A percentile compares a stretch with the other conserved stretches of the same genome.
These are phyloP conservation scores for Phataginus tetradactyla DNA, from an alignment of 2,797 vertebrate species.

Conservation along the genomic window DNA sequence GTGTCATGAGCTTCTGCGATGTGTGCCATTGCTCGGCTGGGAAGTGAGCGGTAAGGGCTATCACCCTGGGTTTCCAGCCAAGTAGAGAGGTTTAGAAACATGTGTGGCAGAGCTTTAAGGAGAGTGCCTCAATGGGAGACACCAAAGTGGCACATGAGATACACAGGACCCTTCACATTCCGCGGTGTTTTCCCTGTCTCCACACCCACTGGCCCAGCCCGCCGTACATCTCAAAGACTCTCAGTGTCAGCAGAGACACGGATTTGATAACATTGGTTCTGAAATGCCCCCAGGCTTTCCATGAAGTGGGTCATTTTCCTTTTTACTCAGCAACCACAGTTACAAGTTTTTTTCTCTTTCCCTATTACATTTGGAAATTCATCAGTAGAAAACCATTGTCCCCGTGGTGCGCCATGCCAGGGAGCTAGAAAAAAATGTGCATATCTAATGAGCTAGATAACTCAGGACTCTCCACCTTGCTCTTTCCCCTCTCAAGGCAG, in stretches of 20 bases:
- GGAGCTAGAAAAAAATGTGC: neutral
- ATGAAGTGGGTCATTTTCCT: neutral
- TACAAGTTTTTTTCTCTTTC: neutral
- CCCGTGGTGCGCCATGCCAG: neutral
- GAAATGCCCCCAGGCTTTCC: constrained; percentile 18
- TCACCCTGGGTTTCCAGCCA: neutral
- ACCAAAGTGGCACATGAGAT: neutral
- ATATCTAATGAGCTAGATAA: neutral
- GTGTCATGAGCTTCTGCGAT: neutral
- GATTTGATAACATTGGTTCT: neutral
- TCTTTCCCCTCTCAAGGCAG: neutral
- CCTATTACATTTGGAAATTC: constrained; percentile 51
- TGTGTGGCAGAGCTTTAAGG: neutral
- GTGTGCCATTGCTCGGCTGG: neutral
- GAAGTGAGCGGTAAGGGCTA: neutral
- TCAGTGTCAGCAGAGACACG: neutral
- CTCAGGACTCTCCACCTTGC: neutral
- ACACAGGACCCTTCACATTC: neutral
- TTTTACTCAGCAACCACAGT: neutral
- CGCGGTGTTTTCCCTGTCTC: neutral
- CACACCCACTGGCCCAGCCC: neutral
- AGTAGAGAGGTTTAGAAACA: neutral
- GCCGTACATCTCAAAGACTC: neutral
- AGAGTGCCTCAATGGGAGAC: neutral
- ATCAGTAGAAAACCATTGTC: constrained; percentile 8